phyloP scores from a whole-genome alignment of 2,113 vertebrate genomes.

The Callithrix jacchus region DNA sequence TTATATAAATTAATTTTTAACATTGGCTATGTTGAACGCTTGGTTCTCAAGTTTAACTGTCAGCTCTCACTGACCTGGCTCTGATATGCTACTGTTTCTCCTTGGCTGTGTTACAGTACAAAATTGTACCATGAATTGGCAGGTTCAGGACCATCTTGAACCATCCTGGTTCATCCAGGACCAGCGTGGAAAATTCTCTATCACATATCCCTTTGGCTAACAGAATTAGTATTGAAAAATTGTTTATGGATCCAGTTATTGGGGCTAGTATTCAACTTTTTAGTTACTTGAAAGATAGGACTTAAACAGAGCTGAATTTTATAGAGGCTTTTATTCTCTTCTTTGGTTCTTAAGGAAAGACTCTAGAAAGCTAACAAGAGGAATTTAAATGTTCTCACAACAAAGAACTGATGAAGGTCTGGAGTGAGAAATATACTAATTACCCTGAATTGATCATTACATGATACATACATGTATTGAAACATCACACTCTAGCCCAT shows the following conservation, averaged over 20 bases:
- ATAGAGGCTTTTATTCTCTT: neutral
- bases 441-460: neutral
- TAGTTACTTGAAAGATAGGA: neutral
- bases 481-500: neutral
- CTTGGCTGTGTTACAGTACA: neutral
- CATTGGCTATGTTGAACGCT: neutral
- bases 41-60: neutral
- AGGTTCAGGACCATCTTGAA: neutral
- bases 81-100: neutral
- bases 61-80: neutral
- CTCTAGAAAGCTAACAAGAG: neutral
- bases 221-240: neutral
- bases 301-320: neutral
- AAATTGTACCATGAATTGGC: neutral
- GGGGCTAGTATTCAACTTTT: neutral
- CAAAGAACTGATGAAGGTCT: neutral
- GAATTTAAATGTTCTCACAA: neutral
- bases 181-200: neutral
- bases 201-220: neutral
- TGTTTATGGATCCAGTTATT: neutral
- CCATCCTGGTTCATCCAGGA: no score
- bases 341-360: neutral
- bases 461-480: neutral
- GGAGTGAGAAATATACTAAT: neutral
- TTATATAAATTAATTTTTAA: neutral